Percentiles rank a stretch among this genome's conserved stretches.
These are phyloP conservation scores for Siniperca chuatsi DNA, from an alignment of 2,113 vertebrate species.

Conservation along the genomic window DNA sequence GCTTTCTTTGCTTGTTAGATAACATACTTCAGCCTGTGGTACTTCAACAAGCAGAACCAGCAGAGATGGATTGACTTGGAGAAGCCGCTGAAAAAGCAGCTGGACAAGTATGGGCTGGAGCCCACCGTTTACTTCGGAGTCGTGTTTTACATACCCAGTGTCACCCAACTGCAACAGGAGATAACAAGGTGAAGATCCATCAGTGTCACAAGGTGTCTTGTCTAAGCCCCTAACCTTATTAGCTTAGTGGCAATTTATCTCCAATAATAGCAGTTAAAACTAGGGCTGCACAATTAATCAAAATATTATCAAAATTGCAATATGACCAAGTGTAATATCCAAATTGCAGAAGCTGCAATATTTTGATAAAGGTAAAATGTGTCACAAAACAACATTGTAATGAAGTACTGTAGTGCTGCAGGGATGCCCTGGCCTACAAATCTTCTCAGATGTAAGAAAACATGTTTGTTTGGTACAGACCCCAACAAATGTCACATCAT, in stretches of 20 bases:
- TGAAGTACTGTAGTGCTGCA: too few relatives aligned
- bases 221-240: neutral
- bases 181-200: conserved; percentile 91
- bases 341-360: too few relatives aligned
- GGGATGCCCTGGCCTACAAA: too few relatives aligned
- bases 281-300: too few relatives aligned
- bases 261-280: neutral
- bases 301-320: too few relatives aligned
- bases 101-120: conserved; percentile 96
- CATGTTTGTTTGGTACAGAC: too few relatives aligned
- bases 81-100: conserved; percentile 97
- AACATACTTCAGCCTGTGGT: conserved; percentile 98
- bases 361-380: too few relatives aligned
- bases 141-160: conserved; percentile 94
- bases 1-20: conserved; percentile 83
- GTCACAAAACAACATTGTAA: too few relatives aligned
- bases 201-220: neutral
- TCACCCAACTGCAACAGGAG: conserved; percentile 95
- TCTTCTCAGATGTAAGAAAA: too few relatives aligned
- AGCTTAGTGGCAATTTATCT: neutral
- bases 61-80: conserved; percentile 98
- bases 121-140: conserved; percentile 98
- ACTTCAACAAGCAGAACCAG: conserved; percentile 97
- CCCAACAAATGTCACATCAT: too few relatives aligned
- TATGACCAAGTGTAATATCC: too few relatives aligned